phyloP scores from a whole-genome alignment of 1,140 invertebrate genomes.

The Tetragnatha versicolor region DNA sequence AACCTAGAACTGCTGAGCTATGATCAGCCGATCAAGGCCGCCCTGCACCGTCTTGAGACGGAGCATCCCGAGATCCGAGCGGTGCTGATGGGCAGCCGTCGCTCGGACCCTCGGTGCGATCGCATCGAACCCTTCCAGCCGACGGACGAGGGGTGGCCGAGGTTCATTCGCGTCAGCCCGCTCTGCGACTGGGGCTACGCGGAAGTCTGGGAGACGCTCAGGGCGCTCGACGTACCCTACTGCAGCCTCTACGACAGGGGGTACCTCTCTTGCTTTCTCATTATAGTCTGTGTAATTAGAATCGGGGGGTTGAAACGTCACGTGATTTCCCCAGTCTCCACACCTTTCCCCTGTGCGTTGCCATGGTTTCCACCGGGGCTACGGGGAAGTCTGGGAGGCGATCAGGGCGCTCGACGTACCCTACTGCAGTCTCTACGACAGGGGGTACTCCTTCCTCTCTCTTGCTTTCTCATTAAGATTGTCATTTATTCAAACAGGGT shows the following conservation, averaged over 20 bases:
- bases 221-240: slow-evolving; percentile 80
- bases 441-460: too few species aligned
- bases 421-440: slow-evolving; percentile 88
- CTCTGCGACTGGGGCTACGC: slow-evolving; percentile 88
- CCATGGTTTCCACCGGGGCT: slow-evolving; percentile 90
- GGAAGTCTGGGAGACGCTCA: slow-evolving; percentile 88
- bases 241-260: slow-evolving; percentile 81
- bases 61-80: slow-evolving; percentile 77
- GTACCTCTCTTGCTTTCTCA: too few species aligned
- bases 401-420: slow-evolving; percentile 78
- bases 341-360: too few species aligned
- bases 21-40: slow-evolving; percentile 75
- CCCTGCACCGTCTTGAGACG: slow-evolving; percentile 71
- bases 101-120: slow-evolving; percentile 78
- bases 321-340: too few species aligned
- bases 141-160: slow-evolving; percentile 87
- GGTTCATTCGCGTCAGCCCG: slow-evolving; percentile 85
- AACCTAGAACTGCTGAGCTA: slow-evolving; percentile 75
- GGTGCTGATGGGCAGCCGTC: slow-evolving; percentile 86
- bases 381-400: slow-evolving; percentile 88
- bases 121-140: slow-evolving; percentile 44
- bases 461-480: too few species aligned
- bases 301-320: too few species aligned
- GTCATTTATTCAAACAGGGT: too few species aligned
- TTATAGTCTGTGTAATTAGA: too few species aligned